phyloP scores from a whole-genome alignment of 2,888 invertebrate genomes.

The Malthinus flaveolus region DNA sequence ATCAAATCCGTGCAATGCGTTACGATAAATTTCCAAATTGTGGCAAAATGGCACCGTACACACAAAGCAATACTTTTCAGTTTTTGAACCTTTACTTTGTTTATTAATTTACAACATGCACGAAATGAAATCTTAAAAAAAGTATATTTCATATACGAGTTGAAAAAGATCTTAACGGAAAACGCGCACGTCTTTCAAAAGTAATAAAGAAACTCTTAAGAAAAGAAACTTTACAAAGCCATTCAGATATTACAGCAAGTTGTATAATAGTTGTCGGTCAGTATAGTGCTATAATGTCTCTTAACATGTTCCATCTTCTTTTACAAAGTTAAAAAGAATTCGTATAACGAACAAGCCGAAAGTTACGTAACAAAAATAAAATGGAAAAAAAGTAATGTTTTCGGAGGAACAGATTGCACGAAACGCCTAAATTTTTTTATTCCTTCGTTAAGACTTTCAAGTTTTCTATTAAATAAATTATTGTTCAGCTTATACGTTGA shows the following conservation, averaged over 20 bases:
- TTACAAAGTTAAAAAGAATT: neutral
- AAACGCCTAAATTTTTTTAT: conserved; percentile 36
- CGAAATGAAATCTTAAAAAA: too few relatives aligned
- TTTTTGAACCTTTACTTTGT: too few relatives aligned
- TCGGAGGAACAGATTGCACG: conserved; percentile 33
- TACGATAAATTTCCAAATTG: too few relatives aligned
- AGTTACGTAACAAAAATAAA: conserved; percentile 8
- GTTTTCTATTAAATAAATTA: neutral
- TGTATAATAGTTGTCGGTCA: conserved; percentile 39
- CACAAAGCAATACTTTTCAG: too few relatives aligned
- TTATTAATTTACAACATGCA: too few relatives aligned
- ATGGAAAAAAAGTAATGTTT: conserved; percentile 16
- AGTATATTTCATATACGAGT: too few relatives aligned
- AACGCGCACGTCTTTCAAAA: conserved; percentile 38
- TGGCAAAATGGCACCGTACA: too few relatives aligned
- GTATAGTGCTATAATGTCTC: conserved; percentile 29
- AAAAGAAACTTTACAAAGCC: conserved; percentile 40
- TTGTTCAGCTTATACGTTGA: too few relatives aligned
- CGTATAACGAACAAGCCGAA: conserved; percentile 2
- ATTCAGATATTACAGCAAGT: conserved; percentile 38
- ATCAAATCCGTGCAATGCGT: too few relatives aligned
- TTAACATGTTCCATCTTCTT: conserved; percentile 17
- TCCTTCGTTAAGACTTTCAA: conserved; percentile 36
- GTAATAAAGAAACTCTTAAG: conserved; percentile 38
- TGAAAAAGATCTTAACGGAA: too few relatives aligned